Conservation (phyloP, 2,888 invertebrate genomes). For the Elmis aenea region DNA sequence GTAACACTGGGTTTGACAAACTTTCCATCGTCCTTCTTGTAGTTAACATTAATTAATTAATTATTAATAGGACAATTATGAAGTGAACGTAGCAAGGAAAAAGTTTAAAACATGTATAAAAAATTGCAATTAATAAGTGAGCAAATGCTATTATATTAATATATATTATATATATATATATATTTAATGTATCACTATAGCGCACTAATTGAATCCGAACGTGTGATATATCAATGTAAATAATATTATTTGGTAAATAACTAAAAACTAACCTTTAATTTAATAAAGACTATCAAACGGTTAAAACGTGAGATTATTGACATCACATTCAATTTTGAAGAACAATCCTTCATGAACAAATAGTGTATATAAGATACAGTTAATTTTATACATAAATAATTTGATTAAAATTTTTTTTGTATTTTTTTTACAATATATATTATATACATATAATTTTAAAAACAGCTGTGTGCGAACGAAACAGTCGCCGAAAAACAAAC, state of each 20-base stretch:
- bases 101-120: constrained; percentile 6
- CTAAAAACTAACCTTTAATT: constrained; percentile 32
- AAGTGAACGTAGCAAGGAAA: constrained; percentile 8
- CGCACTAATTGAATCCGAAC: constrained; percentile 10
- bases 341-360: constrained; percentile 36
- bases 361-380: constrained; percentile 44
- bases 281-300: constrained; percentile 33
- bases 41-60: too few relatives aligned
- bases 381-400: constrained; percentile 47
- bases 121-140: constrained; percentile 41
- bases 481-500: constrained; percentile 28
- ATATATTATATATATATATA: too few relatives aligned
- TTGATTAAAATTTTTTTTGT: constrained; percentile 42
- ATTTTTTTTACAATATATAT: constrained; percentile 36
- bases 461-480: constrained; percentile 40
- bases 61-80: too few relatives aligned
- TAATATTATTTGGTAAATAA: constrained; percentile 41
- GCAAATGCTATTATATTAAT: constrained; percentile 24
- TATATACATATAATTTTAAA: constrained; percentile 49
- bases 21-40: too few relatives aligned
- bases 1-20: too few relatives aligned
- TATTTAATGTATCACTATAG: constrained; percentile 22
- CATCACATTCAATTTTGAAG: constrained; percentile 48
- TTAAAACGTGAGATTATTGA: constrained; percentile 45
- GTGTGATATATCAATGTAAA: constrained; percentile 30